Conservation (phyloP, 2,113 vertebrate genomes). For the Acanthochromis polyacanthus region DNA sequence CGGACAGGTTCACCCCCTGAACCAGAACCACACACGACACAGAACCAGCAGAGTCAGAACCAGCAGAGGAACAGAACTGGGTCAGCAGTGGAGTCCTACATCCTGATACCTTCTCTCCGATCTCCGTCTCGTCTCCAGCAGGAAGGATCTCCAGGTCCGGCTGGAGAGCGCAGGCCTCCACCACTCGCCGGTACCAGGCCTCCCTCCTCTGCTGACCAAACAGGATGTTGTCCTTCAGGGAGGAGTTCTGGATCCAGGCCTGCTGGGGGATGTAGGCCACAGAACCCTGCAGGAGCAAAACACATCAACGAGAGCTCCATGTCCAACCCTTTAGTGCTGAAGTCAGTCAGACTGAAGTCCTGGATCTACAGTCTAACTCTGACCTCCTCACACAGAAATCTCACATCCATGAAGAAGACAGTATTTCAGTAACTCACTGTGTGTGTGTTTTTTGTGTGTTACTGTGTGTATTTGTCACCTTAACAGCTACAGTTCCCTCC, state of each 20-base stretch:
- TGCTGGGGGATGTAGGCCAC: conserved; percentile 96
- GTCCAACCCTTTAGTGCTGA: no score
- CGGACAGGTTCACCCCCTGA: conserved; percentile 96
- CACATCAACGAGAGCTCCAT: no score
- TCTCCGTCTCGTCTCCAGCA: conserved; percentile 92
- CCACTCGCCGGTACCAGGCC: conserved; percentile 85
- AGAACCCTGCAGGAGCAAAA: conserved; percentile 84
- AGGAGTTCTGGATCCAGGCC: conserved; percentile 97
- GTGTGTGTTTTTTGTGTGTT: background rate
- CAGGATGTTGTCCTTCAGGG: conserved; percentile 90
- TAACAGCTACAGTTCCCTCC: conserved; percentile 89
- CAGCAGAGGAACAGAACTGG: no score
- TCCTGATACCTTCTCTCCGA: conserved; percentile 93
- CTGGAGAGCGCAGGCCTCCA: conserved; percentile 91
- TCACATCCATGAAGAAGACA: no score
- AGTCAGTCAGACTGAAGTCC: no score
- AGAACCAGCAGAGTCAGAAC: background rate
- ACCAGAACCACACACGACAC: background rate
- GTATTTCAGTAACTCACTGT: no score
- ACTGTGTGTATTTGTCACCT: conserved; percentile 85
- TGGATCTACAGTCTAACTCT: no score
- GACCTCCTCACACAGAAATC: no score
- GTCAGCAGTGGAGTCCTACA: no score
- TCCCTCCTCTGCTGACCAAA: conserved; percentile 89
- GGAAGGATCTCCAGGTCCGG: conserved; percentile 94